Evolutionary conservation across 2,113 vertebrate species (phyloP), one percentile per base, ranked within the genome.

Genomic region (Pollachius pollachius): DNA sequence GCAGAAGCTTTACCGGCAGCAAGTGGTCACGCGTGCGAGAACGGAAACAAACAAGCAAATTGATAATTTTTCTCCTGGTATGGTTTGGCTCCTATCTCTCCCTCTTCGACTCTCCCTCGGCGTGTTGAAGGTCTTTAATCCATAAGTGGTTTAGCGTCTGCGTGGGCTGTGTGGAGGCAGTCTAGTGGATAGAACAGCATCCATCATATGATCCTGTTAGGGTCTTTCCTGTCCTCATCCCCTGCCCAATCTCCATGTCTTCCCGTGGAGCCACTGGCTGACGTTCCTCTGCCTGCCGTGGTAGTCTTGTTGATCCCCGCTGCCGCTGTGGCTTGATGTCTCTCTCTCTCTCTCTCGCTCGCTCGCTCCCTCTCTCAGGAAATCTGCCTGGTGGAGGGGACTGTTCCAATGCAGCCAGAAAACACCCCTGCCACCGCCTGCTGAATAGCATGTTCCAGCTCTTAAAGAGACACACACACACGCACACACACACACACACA

Each of bases 61-160:
- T 73, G 75, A 84, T 84, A 81, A 85, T 84, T 77, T 60, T 81
- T 76, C 73, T 81, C 73, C 60, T 72, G 79, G 68, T 8, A 65
- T 63, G 56, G 65, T 75, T 70, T 72, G 57, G 67, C 70, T 68
- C 70, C 64, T 66, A n/a, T 62, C 21, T 59, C 57, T 61, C 59
- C 23, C n/a, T 61, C 59, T 61, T 19, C 18, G 1, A 16, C 37
- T 65, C 21, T 57, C 52, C 57, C 74, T 80, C 71, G 74, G 84
- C 81, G 80, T 70, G 69, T 76, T 79, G 76, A 41, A 71, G 82
- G n/a, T 88, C 78, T 89, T 87, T 89, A 90, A 90, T 89, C 86
- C 89, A 86, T 89, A 89, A 90, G 86, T 88, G 85, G 82, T 88
- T 89, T 89, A 89, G 87, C 85, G 73, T 77, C 67, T 83, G 86